These are phyloP conservation scores for Agriopis marginaria DNA, from an alignment of 2,888 invertebrate genomes.

Conservation along the genomic window DNA sequence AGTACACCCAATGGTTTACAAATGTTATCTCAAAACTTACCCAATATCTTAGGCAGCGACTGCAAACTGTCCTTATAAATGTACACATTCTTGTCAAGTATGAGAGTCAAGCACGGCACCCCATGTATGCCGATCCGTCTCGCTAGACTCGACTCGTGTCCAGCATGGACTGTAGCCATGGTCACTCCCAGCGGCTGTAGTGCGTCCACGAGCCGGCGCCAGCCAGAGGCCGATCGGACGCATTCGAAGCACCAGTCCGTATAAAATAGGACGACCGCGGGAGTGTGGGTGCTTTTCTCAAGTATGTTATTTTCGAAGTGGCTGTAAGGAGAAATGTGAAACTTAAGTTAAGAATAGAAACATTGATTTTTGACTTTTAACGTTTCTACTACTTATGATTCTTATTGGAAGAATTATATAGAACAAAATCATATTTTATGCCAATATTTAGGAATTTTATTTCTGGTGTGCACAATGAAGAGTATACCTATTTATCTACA, in stretches of 20 bases:
- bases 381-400: no score
- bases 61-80: constrained; percentile 94
- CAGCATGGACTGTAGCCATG: constrained; percentile 93
- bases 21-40: constrained; percentile 67
- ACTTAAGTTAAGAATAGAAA: no score
- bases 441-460: no score
- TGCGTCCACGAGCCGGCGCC: constrained; percentile 94
- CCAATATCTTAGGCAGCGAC: constrained; percentile 93
- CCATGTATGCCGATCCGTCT: constrained; percentile 92
- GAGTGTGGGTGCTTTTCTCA: constrained; percentile 93
- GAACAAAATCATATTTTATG: no score
- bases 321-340: constrained; percentile 69
- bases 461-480: no score
- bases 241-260: constrained; percentile 98
- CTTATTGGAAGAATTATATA: no score
- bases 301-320: constrained; percentile 95
- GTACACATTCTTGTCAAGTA: constrained; percentile 93
- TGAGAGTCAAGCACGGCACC: constrained; percentile 93
- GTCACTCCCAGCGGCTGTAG: constrained; percentile 94
- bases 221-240: constrained; percentile 94
- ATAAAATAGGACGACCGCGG: constrained; percentile 95
- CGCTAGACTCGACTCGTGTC: constrained; percentile 92
- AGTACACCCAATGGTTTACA: no score
- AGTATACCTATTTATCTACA: no score
- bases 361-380: no score